Base-by-base conservation (phyloP, 2,888 invertebrate species). In the Cerastoderma edule region DNA sequence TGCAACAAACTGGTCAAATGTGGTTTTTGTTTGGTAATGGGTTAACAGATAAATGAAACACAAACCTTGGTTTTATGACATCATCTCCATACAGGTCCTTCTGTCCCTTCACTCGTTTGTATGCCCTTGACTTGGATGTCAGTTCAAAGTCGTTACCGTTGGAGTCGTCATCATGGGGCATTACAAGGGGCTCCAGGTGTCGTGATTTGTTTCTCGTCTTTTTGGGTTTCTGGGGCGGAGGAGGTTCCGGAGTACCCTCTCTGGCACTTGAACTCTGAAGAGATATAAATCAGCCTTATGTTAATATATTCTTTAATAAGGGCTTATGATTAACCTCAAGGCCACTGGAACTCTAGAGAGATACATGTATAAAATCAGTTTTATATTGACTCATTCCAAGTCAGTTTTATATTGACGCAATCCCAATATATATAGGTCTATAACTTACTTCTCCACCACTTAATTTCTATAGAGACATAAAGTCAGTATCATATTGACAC, bases 51-150 rank as follows among this genome's bases (percentile, higher is more conserved):
- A n/a, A n/a, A n/a, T n/a, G n/a, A 60, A 19, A 5, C 50, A 33
- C 81, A 76, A 77, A 91, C 91, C 89, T 88, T 64, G 90, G 89
- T 64, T 85, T 83, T 33, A 88, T 83, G 30, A 89, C 88, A 77
- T 91, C 88, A 39, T 91, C 91, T 19, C 90, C 91, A 78, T 83
- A 89, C 16, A 60, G 33, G 22, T 70, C 69, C 4, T 86, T 85
- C 72, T 90, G 88, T 35, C 88, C 87, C 73, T 89, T 87, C 63
- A 91, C 89, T 67, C 87, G 89, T 72, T 89, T 90, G 82, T 91
- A 90, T n/a, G 90, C 90, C 75, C 89, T 88, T 27, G 91, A 91
- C 78, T 90, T 91, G 65, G 90, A 89, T 22, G 88, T 90, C 80
- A 91, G 76, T 65, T 89, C 88, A 85, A 91, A 92, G 57, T 90